These are phyloP conservation scores for Spilarctia lutea DNA, from an alignment of 2,888 invertebrate species.

Conservation along the genomic window DNA sequence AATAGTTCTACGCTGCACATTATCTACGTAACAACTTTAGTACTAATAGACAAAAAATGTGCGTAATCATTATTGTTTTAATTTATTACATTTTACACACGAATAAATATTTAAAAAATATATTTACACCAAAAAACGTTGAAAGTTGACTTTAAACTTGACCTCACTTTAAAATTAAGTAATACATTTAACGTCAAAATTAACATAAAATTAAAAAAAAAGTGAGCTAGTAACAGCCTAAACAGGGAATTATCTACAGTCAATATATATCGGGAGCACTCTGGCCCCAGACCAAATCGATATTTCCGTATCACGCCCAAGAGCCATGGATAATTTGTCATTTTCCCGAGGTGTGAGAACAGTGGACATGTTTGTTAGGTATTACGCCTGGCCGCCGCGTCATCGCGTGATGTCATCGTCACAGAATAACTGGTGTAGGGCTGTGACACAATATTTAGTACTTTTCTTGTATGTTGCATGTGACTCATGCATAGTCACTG, in stretches of 20 bases:
- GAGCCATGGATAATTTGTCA: constrained; percentile 26
- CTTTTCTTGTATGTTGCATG: background rate
- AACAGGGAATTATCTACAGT: background rate
- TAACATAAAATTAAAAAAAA: too few species aligned
- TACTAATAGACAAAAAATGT: background rate
- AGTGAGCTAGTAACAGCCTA: background rate
- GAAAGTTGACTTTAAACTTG: background rate
- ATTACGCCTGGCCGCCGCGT: constrained; percentile 35
- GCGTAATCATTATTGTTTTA: background rate
- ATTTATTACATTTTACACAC: background rate
- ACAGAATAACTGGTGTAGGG: constrained; percentile 7
- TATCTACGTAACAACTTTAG: constrained; percentile 2
- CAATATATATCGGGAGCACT: background rate
- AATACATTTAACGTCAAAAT: too few species aligned
- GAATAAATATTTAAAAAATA: background rate
- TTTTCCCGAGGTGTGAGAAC: constrained; percentile 25
- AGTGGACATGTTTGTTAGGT: constrained; percentile 42
- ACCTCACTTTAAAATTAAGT: background rate
- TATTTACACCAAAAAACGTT: background rate
- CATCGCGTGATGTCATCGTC: constrained; percentile 51
- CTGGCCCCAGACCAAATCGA: constrained; percentile 36
- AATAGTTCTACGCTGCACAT: background rate
- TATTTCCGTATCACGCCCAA: constrained; percentile 27
- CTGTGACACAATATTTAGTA: constrained; percentile 1
- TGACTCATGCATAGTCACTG: background rate